Conservation (phyloP, 2,888 invertebrate species). For the Drosophila histrio region DNA sequence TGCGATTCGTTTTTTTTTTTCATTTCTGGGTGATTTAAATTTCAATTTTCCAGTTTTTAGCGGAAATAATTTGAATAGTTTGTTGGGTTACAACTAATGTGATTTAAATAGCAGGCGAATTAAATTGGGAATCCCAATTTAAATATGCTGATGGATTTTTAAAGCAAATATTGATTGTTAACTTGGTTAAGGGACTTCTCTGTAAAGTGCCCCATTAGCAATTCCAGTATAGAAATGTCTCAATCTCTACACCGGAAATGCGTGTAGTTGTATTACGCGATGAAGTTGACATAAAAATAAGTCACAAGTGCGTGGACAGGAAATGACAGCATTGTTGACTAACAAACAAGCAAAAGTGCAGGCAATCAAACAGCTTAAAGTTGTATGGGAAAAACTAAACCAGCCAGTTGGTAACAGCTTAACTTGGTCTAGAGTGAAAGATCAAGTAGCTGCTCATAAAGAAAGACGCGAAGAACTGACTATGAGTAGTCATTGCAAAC, state of each 20-base stretch:
- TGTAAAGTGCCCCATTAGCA: background rate
- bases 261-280: conserved; percentile 32
- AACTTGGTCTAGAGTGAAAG: conserved; percentile 7
- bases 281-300: conserved; percentile 31
- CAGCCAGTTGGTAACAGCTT: conserved; percentile 10
- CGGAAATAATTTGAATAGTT: conserved; percentile 49
- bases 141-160: background rate
- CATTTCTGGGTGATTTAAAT: conserved; percentile 56
- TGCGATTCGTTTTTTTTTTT: conserved; percentile 18
- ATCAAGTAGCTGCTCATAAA: conserved; percentile 3
- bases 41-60: conserved; percentile 63
- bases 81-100: conserved; percentile 29
- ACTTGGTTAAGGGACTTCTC: background rate
- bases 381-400: conserved; percentile 6
- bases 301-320: conserved; percentile 38
- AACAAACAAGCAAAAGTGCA: conserved; percentile 19
- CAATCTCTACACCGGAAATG: conserved; percentile 49
- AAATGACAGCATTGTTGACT: conserved; percentile 37
- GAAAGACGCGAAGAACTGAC: conserved; percentile 2
- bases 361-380: conserved; percentile 31
- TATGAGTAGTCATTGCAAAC: conserved; percentile 16
- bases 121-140: conserved; percentile 19
- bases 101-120: conserved; percentile 30
- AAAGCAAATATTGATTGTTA: background rate
- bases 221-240: background rate